Conservation (phyloP, 2,797 vertebrate genomes). For the Anabas testudineus region DNA sequence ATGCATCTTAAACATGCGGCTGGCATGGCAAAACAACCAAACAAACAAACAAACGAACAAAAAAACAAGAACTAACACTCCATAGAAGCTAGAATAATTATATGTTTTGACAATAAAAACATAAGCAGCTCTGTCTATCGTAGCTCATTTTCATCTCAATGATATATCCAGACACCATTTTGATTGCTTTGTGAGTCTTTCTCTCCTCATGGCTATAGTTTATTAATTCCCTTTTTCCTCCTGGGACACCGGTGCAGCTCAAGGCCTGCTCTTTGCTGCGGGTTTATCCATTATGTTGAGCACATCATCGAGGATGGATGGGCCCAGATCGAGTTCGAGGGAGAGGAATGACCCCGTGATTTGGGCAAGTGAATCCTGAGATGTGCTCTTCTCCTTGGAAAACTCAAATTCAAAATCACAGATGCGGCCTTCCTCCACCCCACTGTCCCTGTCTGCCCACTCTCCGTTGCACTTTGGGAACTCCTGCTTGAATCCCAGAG, state of each 20-base stretch:
- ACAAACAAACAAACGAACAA: slow-evolving; percentile 54
- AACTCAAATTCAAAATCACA: slow-evolving; percentile 88
- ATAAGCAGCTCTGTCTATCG: slow-evolving; percentile 70
- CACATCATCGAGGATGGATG: slow-evolving; percentile 98
- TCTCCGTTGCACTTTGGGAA: slow-evolving; percentile 88
- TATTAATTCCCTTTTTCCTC: slow-evolving; percentile 72
- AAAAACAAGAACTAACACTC: slow-evolving; percentile 68
- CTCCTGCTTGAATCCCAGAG: slow-evolving; percentile 85
- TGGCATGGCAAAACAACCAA: slow-evolving; percentile 71
- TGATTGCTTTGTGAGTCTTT: slow-evolving; percentile 71
- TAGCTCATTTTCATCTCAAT: slow-evolving; percentile 75
- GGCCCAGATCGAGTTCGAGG: slow-evolving; percentile 95
- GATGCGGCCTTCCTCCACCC: slow-evolving; percentile 87
- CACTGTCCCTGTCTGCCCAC: slow-evolving; percentile 91
- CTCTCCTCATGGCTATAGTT: slow-evolving; percentile 59
- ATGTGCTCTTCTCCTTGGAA: slow-evolving; percentile 87
- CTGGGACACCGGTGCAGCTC: slow-evolving; percentile 59
- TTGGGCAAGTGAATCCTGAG: slow-evolving; percentile 91
- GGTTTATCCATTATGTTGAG: slow-evolving; percentile 98
- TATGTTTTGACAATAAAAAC: slow-evolving; percentile 81
- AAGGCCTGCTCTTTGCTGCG: slow-evolving; percentile 80
- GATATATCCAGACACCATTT: slow-evolving; percentile 77
- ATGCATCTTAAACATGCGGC: slow-evolving; percentile 80
- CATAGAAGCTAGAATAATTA: slow-evolving; percentile 76
- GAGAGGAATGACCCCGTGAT: slow-evolving; percentile 93